A percentile compares a stretch with the other conserved stretches of the same genome.
Conservation (phyloP, 2,888 invertebrate species). For the Metalampra italica region DNA sequence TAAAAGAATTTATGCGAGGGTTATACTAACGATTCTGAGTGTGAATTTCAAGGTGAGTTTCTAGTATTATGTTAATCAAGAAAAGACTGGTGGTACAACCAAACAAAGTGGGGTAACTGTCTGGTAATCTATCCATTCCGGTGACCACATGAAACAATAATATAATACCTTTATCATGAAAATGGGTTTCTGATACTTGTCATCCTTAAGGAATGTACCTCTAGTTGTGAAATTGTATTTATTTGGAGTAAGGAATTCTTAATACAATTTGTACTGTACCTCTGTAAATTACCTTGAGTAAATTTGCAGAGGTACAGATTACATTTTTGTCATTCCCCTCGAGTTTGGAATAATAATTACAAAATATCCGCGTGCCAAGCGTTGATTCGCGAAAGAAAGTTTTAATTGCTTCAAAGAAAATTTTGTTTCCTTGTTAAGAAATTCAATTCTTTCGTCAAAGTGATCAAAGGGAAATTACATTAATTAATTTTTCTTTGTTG, state of each 20-base stretch:
- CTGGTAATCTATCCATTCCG: no score
- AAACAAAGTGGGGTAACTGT: no score
- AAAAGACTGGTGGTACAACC: no score
- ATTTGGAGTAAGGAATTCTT: no score
- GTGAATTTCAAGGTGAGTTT: slow-evolving; percentile 86
- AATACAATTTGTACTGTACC: no score
- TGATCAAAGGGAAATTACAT: neutral
- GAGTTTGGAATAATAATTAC: neutral
- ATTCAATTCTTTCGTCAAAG: neutral
- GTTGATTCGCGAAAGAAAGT: neutral
- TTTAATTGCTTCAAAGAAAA: slow-evolving; percentile 1
- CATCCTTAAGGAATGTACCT: no score
- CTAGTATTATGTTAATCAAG: neutral
- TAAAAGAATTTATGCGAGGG: slow-evolving; percentile 87
- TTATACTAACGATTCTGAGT: slow-evolving; percentile 86
- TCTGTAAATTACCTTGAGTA: no score
- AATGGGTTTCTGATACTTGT: no score
- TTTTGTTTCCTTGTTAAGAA: neutral
- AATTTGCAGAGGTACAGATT: no score
- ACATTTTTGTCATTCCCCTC: neutral
- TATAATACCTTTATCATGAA: no score
- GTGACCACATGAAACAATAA: no score
- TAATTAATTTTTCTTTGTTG: slow-evolving; percentile 3
- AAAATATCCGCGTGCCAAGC: neutral
- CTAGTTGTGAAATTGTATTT: no score